These are phyloP conservation scores for Sarcoramphus papa DNA, from an alignment of 2,797 vertebrate species.

Conservation along the genomic window DNA sequence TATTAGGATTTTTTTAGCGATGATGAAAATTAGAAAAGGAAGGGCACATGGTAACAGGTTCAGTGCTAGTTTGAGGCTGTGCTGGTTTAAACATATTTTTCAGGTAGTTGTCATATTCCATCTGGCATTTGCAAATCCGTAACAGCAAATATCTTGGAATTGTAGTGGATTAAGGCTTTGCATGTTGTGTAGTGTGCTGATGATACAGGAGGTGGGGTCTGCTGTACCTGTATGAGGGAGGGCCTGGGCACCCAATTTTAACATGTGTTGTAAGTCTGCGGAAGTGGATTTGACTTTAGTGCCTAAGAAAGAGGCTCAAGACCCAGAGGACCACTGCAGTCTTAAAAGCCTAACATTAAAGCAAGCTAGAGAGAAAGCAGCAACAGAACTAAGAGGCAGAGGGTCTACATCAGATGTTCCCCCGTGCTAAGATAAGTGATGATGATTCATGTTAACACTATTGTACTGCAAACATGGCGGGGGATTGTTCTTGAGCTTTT, in stretches of 20 bases:
- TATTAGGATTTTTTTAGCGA: not conserved
- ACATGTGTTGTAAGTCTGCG: not conserved
- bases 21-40: not conserved
- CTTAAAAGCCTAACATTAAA: not conserved
- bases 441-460: not conserved
- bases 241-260: not conserved
- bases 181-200: not conserved
- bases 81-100: not conserved
- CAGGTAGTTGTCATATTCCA: not conserved
- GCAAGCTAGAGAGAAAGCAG: not conserved
- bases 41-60: not conserved
- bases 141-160: not conserved
- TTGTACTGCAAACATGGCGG: not conserved
- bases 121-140: not conserved
- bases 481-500: not conserved
- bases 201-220: not conserved
- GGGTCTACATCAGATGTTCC: not conserved
- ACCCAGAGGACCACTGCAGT: not conserved
- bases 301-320: not conserved
- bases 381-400: not conserved
- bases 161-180: not conserved
- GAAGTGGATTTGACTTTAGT: not conserved
- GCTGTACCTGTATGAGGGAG: not conserved
- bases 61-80: not conserved
- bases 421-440: not conserved